Evolutionary conservation across 2,797 vertebrate species (phyloP).

Genomic region (Typhlichthys eigenmanni): DNA sequence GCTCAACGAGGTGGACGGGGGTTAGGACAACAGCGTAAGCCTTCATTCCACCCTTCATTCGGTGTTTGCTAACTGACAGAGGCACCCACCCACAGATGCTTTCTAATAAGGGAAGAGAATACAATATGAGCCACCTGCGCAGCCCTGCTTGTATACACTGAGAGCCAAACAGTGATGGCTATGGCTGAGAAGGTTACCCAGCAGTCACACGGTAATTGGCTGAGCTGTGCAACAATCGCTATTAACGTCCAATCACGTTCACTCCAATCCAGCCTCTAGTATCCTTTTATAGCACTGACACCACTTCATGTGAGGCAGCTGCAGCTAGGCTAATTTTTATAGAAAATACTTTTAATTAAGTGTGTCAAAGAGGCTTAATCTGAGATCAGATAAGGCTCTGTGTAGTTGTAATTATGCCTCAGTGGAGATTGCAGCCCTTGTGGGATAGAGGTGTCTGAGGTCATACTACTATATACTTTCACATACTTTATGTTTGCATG

Average conservation of each 20-base stretch:
- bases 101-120: background rate
- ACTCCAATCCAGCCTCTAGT: conserved; percentile 23
- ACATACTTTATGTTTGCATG: conserved; percentile 34
- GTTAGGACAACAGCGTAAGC: conserved; percentile 27
- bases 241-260: conserved; percentile 28
- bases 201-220: conserved; percentile 48
- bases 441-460: conserved; percentile 56
- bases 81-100: conserved; percentile 22
- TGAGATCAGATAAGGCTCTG: conserved; percentile 60
- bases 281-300: conserved; percentile 20
- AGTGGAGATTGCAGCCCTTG: conserved; percentile 43
- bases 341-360: conserved; percentile 53
- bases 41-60: conserved; percentile 25
- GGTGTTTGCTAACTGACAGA: conserved; percentile 45
- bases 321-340: conserved; percentile 33
- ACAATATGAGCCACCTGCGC: background rate
- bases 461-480: conserved; percentile 60
- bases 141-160: background rate
- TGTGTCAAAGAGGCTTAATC: conserved; percentile 55
- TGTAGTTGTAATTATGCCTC: conserved; percentile 64
- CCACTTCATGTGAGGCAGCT: conserved; percentile 11
- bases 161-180: background rate
- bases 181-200: conserved; percentile 35
- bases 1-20: conserved; percentile 22
- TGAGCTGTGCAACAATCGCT: conserved; percentile 30